These are phyloP conservation scores for Calidris pygmaea DNA, from an alignment of 2,113 vertebrate genomes.

Conservation along the genomic window DNA sequence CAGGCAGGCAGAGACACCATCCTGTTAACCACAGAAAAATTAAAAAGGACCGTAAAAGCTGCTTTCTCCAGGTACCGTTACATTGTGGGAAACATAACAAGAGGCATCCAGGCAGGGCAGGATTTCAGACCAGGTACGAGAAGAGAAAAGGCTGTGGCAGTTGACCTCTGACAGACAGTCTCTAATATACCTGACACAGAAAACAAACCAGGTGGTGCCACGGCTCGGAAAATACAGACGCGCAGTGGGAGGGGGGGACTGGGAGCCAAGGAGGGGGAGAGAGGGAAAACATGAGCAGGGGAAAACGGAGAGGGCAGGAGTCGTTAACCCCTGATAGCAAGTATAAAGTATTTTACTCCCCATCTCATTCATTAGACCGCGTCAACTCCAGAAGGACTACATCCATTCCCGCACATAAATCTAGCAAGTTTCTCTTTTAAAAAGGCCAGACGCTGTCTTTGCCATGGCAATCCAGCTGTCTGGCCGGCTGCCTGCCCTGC, in stretches of 20 bases:
- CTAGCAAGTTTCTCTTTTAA: constrained; percentile 41
- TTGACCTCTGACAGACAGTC: constrained; percentile 57
- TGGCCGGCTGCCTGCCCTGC: constrained; percentile 36
- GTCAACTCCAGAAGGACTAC: constrained; percentile 36
- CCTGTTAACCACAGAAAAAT: not conserved
- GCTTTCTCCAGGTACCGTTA: not conserved
- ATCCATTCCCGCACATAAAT: constrained; percentile 45
- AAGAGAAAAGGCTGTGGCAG: not conserved
- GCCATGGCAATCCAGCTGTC: constrained; percentile 33
- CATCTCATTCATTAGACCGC: constrained; percentile 39
- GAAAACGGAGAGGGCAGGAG: constrained; percentile 26
- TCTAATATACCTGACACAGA: constrained; percentile 51
- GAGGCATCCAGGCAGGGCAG: not conserved
- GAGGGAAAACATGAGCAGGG: constrained; percentile 21
- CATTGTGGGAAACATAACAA: not conserved
- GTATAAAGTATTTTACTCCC: constrained; percentile 49
- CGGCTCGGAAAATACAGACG: not conserved
- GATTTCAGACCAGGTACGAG: not conserved
- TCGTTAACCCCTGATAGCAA: constrained; percentile 41
- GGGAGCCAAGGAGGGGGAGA: not conserved
- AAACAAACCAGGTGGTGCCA: constrained; percentile 65
- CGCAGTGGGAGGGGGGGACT: not conserved
- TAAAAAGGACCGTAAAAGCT: not conserved
- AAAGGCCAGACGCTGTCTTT: constrained; percentile 59
- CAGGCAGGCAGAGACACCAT: not conserved